Conservation (phyloP, 2,797 vertebrate species). For the Mormyrus proboscirostris region DNA sequence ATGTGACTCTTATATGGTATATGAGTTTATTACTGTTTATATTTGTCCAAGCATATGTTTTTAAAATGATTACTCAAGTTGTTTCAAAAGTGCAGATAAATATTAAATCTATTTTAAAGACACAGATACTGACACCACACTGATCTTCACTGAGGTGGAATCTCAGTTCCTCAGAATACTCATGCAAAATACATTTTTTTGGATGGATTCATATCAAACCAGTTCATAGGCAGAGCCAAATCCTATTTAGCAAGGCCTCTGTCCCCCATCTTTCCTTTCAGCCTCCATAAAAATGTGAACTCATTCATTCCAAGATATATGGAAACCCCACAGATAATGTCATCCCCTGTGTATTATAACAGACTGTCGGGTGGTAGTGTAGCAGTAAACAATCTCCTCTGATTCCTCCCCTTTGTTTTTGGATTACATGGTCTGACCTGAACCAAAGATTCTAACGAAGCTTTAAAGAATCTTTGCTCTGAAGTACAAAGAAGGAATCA, state of each 20-base stretch:
- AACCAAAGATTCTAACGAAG: not conserved
- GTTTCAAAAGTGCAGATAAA: not conserved
- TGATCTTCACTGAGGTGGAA: not conserved
- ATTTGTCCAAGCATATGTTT: not conserved
- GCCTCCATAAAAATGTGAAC: not conserved
- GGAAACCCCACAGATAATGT: not conserved
- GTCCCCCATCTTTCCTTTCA: not conserved
- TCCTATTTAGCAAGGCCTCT: not conserved
- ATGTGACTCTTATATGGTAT: not conserved
- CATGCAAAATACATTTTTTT: not conserved
- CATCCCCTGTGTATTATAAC: not conserved
- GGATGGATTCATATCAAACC: no score
- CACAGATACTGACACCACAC: not conserved
- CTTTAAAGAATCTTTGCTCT: not conserved
- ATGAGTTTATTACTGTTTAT: not conserved
- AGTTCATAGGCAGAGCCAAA: no score
- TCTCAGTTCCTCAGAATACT: not conserved
- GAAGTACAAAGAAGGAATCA: not conserved
- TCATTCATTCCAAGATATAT: not conserved
- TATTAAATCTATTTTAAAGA: not conserved
- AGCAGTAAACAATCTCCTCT: not conserved
- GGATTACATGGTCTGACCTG: not conserved
- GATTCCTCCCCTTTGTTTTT: not conserved
- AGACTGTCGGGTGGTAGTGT: not conserved
- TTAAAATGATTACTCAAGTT: not conserved